Percentiles rank a stretch among this genome's conserved stretches.
Conservation (phyloP, 2,797 vertebrate genomes). For the Poecilia wingei region DNA sequence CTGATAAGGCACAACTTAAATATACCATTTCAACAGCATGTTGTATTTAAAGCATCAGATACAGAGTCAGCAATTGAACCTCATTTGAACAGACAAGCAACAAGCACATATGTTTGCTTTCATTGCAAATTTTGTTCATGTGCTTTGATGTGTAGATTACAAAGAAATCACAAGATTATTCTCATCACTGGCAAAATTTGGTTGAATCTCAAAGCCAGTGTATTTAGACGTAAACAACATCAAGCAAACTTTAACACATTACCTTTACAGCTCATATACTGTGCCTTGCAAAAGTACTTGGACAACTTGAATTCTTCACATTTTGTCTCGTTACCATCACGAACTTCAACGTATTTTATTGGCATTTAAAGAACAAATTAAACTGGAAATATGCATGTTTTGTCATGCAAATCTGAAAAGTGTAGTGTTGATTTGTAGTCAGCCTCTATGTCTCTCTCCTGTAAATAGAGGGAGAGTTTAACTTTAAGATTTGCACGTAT, state of each 20-base stretch:
- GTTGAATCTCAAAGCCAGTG: neutral
- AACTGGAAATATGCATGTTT: neutral
- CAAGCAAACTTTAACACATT: slow-evolving; percentile 15
- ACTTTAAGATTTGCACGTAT: neutral
- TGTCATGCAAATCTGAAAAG: neutral
- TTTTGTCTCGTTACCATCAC: neutral
- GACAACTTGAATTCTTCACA: neutral
- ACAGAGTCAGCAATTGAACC: slow-evolving; percentile 38
- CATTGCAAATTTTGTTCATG: neutral
- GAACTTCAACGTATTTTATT: neutral
- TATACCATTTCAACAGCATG: slow-evolving; percentile 28
- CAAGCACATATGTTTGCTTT: slow-evolving; percentile 14
- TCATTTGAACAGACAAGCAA: slow-evolving; percentile 28
- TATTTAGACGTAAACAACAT: slow-evolving; percentile 13
- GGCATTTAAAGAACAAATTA: neutral
- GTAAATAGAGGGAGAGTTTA: no score
- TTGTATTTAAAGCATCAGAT: slow-evolving; percentile 14
- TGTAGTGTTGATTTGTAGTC: neutral
- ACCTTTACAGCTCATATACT: neutral
- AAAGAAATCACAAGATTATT: neutral
- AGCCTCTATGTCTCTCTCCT: neutral
- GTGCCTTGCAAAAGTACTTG: slow-evolving; percentile 1
- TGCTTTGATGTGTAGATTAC: neutral
- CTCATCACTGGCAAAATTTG: neutral
- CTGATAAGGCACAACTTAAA: slow-evolving; percentile 16